These are phyloP conservation scores for Rhincodon typus DNA, from an alignment of 2,797 vertebrate genomes.

Conservation along the genomic window DNA sequence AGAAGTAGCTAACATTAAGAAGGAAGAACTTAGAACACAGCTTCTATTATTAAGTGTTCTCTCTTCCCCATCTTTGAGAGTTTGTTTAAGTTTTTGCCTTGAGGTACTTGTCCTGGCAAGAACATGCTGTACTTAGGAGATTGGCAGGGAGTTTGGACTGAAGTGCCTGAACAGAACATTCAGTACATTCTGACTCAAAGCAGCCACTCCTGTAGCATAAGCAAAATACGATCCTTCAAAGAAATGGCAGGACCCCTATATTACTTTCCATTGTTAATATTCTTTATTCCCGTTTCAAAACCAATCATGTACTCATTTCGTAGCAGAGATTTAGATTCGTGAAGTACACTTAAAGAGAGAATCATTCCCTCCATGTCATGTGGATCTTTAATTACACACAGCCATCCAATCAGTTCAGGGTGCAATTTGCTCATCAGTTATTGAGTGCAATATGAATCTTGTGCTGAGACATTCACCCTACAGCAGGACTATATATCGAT, in stretches of 20 bases:
- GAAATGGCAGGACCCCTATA: background rate
- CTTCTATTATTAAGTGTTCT: slow-evolving; percentile 16
- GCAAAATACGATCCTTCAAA: slow-evolving; percentile 28
- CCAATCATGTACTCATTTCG: background rate
- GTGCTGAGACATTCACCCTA: background rate
- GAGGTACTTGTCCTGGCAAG: slow-evolving; percentile 24
- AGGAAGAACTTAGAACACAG: slow-evolving; percentile 4
- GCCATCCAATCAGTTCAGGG: background rate
- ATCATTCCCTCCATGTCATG: background rate
- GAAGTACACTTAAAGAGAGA: background rate
- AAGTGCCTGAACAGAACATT: slow-evolving; percentile 27
- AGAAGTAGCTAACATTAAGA: too few species aligned
- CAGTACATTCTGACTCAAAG: slow-evolving; percentile 33
- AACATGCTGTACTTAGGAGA: slow-evolving; percentile 20
- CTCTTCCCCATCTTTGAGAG: background rate
- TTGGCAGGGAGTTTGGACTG: slow-evolving; percentile 16
- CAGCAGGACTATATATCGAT: background rate
- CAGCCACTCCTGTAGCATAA: background rate
- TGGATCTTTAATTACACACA: too few species aligned
- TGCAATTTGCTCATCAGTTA: background rate
- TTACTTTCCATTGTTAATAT: background rate
- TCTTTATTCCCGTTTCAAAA: background rate
- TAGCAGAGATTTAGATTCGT: background rate
- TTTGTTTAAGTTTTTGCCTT: slow-evolving; percentile 30
- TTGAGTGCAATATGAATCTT: background rate